phyloP scores from a whole-genome alignment of 2,888 invertebrate species.

The Volucella inflata region DNA sequence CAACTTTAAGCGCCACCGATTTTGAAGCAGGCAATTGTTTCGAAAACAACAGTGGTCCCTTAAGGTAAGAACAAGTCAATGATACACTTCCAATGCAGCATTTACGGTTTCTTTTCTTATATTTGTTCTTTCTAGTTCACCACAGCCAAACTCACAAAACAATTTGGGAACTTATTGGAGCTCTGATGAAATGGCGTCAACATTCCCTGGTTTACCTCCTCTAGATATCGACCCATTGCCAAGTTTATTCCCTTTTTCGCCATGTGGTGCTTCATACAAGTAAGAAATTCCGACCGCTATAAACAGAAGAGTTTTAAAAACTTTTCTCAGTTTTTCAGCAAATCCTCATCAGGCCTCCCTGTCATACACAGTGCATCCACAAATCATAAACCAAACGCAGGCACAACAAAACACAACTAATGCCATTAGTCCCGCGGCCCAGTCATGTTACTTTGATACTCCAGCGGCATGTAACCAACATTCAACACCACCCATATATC shows the following conservation, averaged over 20 bases:
- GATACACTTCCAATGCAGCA: not conserved
- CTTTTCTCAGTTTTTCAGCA: constrained; percentile 79
- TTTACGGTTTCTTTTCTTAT: not conserved
- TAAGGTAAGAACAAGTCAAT: constrained; percentile 42
- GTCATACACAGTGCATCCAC: constrained; percentile 85
- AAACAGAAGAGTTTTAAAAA: constrained; percentile 6
- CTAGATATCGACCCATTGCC: constrained; percentile 94
- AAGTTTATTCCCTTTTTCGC: constrained; percentile 93
- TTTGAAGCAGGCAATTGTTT: constrained; percentile 84
- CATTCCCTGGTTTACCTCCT: constrained; percentile 90
- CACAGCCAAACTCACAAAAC: constrained; percentile 77
- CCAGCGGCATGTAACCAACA: constrained; percentile 78
- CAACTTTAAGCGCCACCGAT: constrained; percentile 82
- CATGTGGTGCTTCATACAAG: constrained; percentile 91
- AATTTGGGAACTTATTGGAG: constrained; percentile 85
- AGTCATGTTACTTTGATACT: constrained; percentile 82
- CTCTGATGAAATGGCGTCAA: constrained; percentile 91
- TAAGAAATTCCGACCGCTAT: constrained; percentile 83
- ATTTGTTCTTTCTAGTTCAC: constrained; percentile 69
- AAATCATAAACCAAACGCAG: constrained; percentile 84
- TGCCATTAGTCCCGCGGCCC: constrained; percentile 73
- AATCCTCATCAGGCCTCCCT: constrained; percentile 84
- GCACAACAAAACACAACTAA: constrained; percentile 80
- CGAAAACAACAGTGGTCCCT: constrained; percentile 78
- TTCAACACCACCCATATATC: constrained; percentile 86